Evolutionary conservation across 2,113 vertebrate species (phyloP).

Genomic region (Agelaius tricolor): DNA sequence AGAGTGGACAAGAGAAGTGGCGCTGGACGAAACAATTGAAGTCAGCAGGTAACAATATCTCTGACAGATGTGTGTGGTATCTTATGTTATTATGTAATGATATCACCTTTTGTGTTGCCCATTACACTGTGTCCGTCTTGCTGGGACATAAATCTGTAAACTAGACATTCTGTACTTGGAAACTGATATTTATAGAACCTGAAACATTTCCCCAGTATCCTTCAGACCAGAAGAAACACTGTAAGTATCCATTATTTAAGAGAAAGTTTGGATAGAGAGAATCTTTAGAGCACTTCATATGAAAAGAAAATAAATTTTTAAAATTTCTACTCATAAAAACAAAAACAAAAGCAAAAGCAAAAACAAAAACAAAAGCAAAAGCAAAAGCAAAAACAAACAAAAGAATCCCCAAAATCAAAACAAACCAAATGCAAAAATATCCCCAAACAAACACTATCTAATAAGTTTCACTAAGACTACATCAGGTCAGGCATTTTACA

Average conservation of each 20-base stretch:
- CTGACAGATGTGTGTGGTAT: neutral
- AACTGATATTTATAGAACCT: neutral
- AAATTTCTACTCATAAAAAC: neutral
- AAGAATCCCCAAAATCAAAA: neutral
- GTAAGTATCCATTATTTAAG: neutral
- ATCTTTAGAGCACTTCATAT: neutral
- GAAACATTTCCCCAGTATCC: neutral
- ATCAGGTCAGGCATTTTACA: neutral
- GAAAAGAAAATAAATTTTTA: neutral
- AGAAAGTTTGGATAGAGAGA: neutral
- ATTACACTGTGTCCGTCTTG: accelerated
- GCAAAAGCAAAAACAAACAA: neutral
- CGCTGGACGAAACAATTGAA: neutral
- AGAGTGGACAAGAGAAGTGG: neutral
- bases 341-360: neutral
- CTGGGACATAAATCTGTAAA: neutral
- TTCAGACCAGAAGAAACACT: neutral
- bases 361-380: neutral
- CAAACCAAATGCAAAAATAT: neutral
- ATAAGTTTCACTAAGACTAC: neutral
- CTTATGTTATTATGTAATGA: neutral
- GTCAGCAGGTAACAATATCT: neutral
- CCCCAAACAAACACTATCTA: neutral
- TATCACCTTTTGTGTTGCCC: neutral
- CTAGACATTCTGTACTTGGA: neutral